Percentiles rank a stretch among this genome's conserved stretches.
Conservation (phyloP, 2,113 vertebrate species). For the Odocoileus hemionus region DNA sequence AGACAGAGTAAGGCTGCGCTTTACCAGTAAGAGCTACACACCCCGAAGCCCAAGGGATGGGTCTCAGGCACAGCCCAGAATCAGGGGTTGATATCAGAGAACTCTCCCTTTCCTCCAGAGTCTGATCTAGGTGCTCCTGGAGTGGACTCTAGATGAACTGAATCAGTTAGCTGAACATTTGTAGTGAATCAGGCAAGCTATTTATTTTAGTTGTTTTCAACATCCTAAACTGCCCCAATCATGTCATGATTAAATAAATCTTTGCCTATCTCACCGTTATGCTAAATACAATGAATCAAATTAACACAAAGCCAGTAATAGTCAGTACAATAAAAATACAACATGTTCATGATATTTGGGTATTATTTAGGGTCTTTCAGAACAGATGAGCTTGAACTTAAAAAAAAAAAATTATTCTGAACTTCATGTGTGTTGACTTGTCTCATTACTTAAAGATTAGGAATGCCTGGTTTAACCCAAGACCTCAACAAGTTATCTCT, state of each 20-base stretch:
- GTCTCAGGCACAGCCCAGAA: neutral
- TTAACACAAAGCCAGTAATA: neutral
- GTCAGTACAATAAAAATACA: neutral
- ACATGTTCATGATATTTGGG: neutral
- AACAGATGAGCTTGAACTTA: neutral
- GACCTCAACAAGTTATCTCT: neutral
- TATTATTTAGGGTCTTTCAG: neutral
- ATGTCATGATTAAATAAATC: neutral
- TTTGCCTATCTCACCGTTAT: neutral
- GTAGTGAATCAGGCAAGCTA: neutral
- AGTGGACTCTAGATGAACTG: neutral
- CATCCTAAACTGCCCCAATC: neutral
- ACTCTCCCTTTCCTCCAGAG: neutral
- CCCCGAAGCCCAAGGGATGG: neutral
- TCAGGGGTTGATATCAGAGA: fast-evolving
- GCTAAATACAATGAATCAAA: neutral
- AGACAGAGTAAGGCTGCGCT: neutral
- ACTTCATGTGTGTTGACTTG: neutral
- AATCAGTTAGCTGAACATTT: neutral
- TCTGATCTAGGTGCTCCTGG: neutral
- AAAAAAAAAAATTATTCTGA: neutral
- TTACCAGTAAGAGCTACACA: neutral
- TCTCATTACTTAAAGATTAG: neutral
- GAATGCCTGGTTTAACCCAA: neutral
- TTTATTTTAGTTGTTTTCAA: neutral